These are phyloP conservation scores for Danio aesculapii DNA, from an alignment of 2,797 vertebrate species.

Conservation along the genomic window DNA sequence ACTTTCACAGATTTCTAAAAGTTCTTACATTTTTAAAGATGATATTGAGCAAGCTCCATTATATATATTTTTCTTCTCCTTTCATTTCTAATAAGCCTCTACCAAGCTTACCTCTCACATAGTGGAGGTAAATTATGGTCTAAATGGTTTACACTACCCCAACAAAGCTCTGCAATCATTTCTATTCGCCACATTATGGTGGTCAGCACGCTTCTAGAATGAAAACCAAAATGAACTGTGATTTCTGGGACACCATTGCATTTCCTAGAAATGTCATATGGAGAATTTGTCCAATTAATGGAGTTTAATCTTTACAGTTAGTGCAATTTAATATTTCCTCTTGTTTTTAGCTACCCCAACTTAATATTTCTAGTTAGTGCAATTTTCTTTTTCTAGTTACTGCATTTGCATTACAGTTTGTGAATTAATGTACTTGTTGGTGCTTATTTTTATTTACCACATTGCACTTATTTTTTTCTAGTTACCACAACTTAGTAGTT, in stretches of 20 bases:
- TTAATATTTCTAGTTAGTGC: too few relatives aligned
- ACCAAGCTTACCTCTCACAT: neutral
- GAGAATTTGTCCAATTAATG: too few relatives aligned
- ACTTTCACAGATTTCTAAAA: slow-evolving; percentile 1
- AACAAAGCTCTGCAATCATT: neutral
- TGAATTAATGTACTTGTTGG: too few relatives aligned
- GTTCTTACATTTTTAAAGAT: slow-evolving; percentile 11
- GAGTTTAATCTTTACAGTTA: too few relatives aligned
- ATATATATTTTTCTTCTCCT: neutral
- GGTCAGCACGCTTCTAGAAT: neutral
- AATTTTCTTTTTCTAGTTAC: too few relatives aligned
- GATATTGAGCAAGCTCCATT: neutral
- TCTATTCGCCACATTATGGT: neutral
- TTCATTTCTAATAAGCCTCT: slow-evolving; percentile 4
- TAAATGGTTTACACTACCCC: neutral
- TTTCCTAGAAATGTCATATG: neutral
- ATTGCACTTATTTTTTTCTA: too few relatives aligned
- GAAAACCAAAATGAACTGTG: neutral
- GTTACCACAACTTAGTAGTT: too few relatives aligned
- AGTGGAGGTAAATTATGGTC: neutral
- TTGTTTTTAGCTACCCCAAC: too few relatives aligned
- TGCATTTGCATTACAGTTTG: too few relatives aligned
- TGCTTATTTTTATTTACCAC: too few relatives aligned
- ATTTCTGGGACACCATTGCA: slow-evolving; percentile 11
- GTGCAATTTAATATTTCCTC: too few relatives aligned